Evolutionary conservation across 2,888 invertebrate species (phyloP).

Genomic region (Ypsolopha scabrella): DNA sequence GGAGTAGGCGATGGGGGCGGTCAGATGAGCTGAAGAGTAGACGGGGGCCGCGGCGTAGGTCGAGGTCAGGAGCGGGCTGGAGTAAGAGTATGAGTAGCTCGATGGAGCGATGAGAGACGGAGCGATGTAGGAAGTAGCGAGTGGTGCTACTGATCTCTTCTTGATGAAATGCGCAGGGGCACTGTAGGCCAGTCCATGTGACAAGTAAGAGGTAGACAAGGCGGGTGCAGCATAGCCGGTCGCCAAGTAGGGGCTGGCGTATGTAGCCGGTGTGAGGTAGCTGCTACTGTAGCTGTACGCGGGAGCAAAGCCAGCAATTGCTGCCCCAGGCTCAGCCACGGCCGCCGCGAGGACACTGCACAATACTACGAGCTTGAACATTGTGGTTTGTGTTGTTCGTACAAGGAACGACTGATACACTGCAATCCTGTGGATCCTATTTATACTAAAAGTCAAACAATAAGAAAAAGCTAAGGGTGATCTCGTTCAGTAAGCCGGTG

Average conservation of each 20-base stretch:
- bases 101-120: conserved; percentile 21
- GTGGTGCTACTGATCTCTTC: conserved; percentile 31
- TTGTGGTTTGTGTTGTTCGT: conserved; percentile 56
- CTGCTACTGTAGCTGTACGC: conserved; percentile 12
- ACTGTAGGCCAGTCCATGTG: conserved; percentile 12
- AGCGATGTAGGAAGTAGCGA: conserved; percentile 19
- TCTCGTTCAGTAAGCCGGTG: conserved; percentile 53
- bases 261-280: conserved; percentile 18
- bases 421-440: conserved; percentile 28
- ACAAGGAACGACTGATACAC: conserved; percentile 44
- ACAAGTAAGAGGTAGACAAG: neutral
- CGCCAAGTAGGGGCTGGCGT: conserved; percentile 7
- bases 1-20: conserved; percentile 13
- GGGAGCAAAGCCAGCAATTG: conserved; percentile 19
- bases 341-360: conserved; percentile 69
- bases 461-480: conserved; percentile 41
- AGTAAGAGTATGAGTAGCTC: conserved; percentile 14
- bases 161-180: conserved; percentile 36
- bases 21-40: conserved; percentile 21
- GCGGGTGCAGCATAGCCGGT: neutral
- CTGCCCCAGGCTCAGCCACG: conserved; percentile 28
- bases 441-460: conserved; percentile 38
- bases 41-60: conserved; percentile 26
- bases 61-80: conserved; percentile 24
- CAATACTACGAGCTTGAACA: conserved; percentile 70